phyloP scores from a whole-genome alignment of 1,140 invertebrate genomes.

The Bombus turneri region DNA sequence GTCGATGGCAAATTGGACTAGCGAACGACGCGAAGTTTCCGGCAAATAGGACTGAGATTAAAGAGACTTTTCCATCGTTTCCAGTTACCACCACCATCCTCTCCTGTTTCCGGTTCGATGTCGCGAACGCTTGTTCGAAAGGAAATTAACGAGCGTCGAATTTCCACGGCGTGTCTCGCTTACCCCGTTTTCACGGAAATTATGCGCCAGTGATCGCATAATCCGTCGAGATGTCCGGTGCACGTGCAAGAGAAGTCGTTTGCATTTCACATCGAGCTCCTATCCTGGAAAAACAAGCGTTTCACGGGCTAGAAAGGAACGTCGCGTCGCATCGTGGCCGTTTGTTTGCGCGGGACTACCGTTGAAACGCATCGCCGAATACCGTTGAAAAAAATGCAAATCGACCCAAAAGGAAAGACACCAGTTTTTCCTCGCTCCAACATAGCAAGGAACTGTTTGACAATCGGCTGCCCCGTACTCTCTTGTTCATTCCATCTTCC shows the following conservation, averaged over 20 bases:
- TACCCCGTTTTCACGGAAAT: neutral
- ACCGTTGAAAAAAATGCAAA: constrained; percentile 33
- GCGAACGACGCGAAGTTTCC: too few relatives aligned
- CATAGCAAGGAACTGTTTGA: constrained; percentile 15
- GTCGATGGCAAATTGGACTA: too few relatives aligned
- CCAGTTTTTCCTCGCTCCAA: constrained; percentile 15
- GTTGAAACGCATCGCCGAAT: too few relatives aligned
- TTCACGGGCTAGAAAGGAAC: neutral
- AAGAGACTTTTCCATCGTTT: neutral
- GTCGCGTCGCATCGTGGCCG: neutral
- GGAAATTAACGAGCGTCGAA: constrained; percentile 16
- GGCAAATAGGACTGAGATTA: neutral
- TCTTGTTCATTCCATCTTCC: neutral
- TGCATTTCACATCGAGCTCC: neutral
- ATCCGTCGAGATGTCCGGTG: neutral
- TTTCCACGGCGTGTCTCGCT: neutral
- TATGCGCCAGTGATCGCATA: constrained; percentile 17
- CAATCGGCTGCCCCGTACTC: neutral
- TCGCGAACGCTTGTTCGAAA: neutral
- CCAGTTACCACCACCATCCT: neutral
- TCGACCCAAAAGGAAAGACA: constrained; percentile 1
- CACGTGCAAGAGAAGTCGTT: neutral
- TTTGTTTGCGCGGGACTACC: constrained; percentile 22
- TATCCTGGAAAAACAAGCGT: constrained; percentile 19
- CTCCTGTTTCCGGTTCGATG: neutral